Base-by-base conservation (phyloP, 2,888 invertebrate species). In the Hirtodrosophila histrioides region DNA sequence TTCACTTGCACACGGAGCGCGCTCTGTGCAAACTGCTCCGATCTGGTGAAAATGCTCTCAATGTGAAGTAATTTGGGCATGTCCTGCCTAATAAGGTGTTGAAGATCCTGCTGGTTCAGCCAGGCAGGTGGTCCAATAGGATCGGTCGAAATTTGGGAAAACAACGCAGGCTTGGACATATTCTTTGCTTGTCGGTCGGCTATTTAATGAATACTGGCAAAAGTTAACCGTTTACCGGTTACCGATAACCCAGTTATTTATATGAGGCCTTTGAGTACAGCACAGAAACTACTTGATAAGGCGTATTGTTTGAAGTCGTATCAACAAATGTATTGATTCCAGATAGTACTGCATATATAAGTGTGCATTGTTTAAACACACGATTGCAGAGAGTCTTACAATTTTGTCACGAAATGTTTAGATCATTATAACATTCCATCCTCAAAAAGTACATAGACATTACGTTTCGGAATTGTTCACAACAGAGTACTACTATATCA, bases 111-210 rank as follows among this genome's bases (percentile, higher is more conserved):
- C 9, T 49, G 29, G 39, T 75, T 37, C 27, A 80, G 17, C 78
- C 82, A 78, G 12, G 8, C 31, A 5, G 69, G 72, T 0, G 51
- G 36, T 7, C 46, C 46, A 23, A 39, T 37, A 6, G 27, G 29
- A 29, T 72, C 62, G 24, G 36, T 54, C n/a, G 82, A 80, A 10
- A 58, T 31, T 53, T 80, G 79, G 10, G 57, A 60, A 1, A 50
- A 0, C 7, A 81, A 39, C 11, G 31, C 23, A 11, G 51, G 45
- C 1, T 29, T 58, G n/a, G 64, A 65, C 79, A 80, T 80, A 27
- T 46, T 75, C 5, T 31, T 31, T 8, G 31, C 31, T 8, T 31
- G 7, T 7, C 9, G 37, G 10, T 54, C 3, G 9, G 2, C 51
- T 58, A 40, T 40, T 39, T 40, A 45, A 23, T 45, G 39, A 37